phyloP scores from a whole-genome alignment of 1,140 invertebrate species.

The Papilio polyxenes region DNA sequence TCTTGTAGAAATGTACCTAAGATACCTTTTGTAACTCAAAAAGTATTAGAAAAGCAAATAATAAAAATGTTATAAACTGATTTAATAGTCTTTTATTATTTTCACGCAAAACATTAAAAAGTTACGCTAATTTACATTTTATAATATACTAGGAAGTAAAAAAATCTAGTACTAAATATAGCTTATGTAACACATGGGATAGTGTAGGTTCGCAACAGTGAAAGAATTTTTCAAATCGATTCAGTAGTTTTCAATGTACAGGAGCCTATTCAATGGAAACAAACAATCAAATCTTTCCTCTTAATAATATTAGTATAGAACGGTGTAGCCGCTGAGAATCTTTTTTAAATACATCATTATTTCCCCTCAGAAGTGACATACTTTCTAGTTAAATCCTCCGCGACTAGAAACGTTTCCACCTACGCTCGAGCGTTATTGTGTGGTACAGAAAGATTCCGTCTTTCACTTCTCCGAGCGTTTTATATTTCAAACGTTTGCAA shows the following conservation, averaged over 20 bases:
- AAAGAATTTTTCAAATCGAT: too few relatives aligned
- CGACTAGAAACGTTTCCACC: constrained; percentile 32
- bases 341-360: constrained; percentile 18
- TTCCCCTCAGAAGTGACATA: constrained; percentile 30
- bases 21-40: neutral
- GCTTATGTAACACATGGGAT: too few relatives aligned
- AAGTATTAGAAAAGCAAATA: neutral
- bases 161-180: too few relatives aligned
- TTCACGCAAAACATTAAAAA: neutral
- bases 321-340: neutral
- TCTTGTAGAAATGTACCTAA: neutral
- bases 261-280: too few relatives aligned
- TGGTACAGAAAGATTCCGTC: constrained; percentile 35
- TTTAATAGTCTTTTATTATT: neutral
- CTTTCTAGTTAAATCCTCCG: constrained; percentile 30
- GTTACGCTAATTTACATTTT: neutral
- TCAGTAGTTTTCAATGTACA: too few relatives aligned
- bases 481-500: constrained; percentile 38
- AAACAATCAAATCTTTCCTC: too few relatives aligned
- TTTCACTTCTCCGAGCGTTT: constrained; percentile 35
- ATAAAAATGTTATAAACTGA: neutral
- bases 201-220: too few relatives aligned
- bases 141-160: too few relatives aligned
- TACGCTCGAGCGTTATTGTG: constrained; percentile 34
- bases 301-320: neutral